These are phyloP conservation scores for Rhinoraja longicauda DNA, from an alignment of 2,797 vertebrate genomes.

Conservation along the genomic window DNA sequence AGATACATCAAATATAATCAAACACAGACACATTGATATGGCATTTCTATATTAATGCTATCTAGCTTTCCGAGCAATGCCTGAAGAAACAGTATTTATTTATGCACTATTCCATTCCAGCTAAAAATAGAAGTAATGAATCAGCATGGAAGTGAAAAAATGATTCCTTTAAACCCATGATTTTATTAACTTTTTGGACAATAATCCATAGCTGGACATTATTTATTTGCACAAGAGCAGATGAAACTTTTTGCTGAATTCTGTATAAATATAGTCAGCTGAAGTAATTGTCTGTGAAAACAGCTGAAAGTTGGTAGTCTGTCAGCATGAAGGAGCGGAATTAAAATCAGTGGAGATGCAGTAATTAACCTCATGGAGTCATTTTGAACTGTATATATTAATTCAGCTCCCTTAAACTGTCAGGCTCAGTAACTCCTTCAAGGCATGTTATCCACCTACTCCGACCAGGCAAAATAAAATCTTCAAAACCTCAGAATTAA, in stretches of 20 bases:
- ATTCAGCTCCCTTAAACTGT: constrained; percentile 11
- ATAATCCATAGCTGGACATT: neutral
- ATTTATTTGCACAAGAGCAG: neutral
- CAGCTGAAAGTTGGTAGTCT: neutral
- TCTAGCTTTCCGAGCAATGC: neutral
- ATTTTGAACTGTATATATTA: constrained; percentile 15
- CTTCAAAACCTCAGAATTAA: neutral
- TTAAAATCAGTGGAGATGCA: neutral
- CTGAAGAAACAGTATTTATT: neutral
- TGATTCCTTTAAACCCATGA: neutral
- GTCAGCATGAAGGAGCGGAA: neutral
- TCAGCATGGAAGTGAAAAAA: neutral
- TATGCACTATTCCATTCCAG: neutral
- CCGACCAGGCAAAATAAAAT: neutral
- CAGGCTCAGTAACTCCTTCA: neutral
- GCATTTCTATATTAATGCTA: neutral
- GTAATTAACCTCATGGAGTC: constrained; percentile 7
- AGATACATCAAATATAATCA: neutral
- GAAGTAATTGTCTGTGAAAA: neutral
- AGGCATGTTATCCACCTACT: neutral
- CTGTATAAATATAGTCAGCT: neutral
- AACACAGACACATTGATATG: neutral
- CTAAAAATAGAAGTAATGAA: neutral
- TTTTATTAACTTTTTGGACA: constrained; percentile 12
- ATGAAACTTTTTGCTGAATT: neutral